Conservation (phyloP, 2,888 invertebrate genomes). For the Dicycla oo region DNA sequence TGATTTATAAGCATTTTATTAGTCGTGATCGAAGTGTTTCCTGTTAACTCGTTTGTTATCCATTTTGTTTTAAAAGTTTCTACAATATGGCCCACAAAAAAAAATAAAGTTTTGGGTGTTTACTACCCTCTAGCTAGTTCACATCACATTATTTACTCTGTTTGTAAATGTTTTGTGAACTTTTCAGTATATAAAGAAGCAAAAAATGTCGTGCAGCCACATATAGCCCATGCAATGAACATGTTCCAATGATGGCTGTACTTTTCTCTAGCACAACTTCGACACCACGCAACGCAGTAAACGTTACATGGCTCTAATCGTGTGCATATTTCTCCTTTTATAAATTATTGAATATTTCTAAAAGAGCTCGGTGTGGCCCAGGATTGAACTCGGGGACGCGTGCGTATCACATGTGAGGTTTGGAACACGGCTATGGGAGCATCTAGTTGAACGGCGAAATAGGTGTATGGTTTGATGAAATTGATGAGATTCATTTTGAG, state of each 20-base stretch:
- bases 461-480: constrained; percentile 2
- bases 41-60: no score
- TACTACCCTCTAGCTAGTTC: no score
- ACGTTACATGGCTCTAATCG: constrained; percentile 82
- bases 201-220: constrained; percentile 65
- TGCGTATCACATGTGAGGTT: neutral
- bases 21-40: no score
- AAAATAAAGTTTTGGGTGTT: no score
- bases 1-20: neutral
- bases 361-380: constrained; percentile 1
- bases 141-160: no score
- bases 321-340: constrained; percentile 68
- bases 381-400: constrained; percentile 55
- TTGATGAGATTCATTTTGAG: neutral
- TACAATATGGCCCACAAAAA: no score
- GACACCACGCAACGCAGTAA: constrained; percentile 78
- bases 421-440: constrained; percentile 15
- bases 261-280: constrained; percentile 80
- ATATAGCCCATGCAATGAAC: constrained; percentile 40
- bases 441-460: neutral
- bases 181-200: no score
- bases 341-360: neutral
- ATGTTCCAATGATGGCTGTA: constrained; percentile 53
- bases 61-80: no score
- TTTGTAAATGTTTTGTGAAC: no score